Percentiles rank a stretch among this genome's conserved stretches.
These are phyloP conservation scores for Chrysopilus asiliformis DNA, from an alignment of 2,888 invertebrate genomes.

Conservation along the genomic window DNA sequence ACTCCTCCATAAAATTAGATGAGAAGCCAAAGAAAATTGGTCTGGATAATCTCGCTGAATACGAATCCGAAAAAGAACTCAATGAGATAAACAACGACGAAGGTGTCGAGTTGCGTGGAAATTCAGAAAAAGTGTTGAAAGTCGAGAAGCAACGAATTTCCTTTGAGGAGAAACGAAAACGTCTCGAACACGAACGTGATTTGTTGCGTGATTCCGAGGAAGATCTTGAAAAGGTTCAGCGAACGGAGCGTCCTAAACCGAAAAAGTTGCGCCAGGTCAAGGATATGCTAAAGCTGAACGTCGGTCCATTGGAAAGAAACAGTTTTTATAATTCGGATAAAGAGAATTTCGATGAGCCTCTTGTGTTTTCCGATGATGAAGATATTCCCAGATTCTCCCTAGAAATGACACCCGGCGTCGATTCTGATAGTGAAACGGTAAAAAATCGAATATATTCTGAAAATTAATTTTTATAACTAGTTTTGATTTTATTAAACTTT, in stretches of 20 bases:
- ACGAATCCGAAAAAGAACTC: conserved; percentile 15
- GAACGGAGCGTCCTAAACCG: conserved; percentile 8
- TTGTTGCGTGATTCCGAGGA: conserved; percentile 33
- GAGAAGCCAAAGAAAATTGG: conserved; percentile 10
- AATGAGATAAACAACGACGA: conserved; percentile 10
- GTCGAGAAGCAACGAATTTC: conserved; percentile 34
- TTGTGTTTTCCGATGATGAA: conserved; percentile 48
- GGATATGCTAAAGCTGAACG: background rate
- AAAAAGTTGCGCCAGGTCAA: conserved; percentile 8
- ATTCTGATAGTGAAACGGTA: conserved; percentile 37
- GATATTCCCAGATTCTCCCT: conserved; percentile 37
- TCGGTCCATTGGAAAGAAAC: conserved; percentile 34
- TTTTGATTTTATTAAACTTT: conserved; percentile 1
- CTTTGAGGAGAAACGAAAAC: conserved; percentile 34
- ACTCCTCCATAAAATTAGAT: conserved; percentile 30
- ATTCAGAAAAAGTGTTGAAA: conserved; percentile 22
- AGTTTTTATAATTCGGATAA: conserved; percentile 49
- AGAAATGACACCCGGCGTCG: conserved; percentile 35
- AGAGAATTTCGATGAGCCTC: conserved; percentile 42
- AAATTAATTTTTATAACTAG: background rate
- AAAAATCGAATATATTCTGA: conserved; percentile 16
- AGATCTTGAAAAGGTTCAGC: conserved; percentile 14
- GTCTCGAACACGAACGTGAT: conserved; percentile 32
- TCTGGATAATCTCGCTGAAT: conserved; percentile 13
- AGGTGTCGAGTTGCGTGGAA: conserved; percentile 18